Evolutionary conservation across 2,797 vertebrate genomes (phyloP).

Genomic region (Dendrocincla fuliginosa): DNA sequence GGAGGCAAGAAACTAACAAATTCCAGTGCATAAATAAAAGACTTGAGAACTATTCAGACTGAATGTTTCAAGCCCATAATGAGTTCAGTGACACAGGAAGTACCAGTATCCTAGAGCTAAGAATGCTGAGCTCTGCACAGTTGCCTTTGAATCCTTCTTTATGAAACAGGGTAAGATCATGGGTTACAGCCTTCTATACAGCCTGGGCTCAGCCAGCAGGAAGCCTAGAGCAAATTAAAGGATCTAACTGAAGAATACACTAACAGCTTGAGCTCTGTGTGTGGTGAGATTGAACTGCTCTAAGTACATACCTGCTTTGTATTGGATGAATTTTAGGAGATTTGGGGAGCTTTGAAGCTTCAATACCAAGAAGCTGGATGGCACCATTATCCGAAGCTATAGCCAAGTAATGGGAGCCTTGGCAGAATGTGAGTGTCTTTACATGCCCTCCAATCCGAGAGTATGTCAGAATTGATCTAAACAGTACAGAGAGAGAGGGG

Average conservation of each 20-base stretch:
- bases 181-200: not conserved
- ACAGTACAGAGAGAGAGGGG: not conserved
- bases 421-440: slow-evolving; percentile 94
- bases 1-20: not conserved
- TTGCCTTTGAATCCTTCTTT: not conserved
- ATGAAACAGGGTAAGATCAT: not conserved
- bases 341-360: slow-evolving; percentile 93
- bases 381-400: slow-evolving; percentile 92
- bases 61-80: not conserved
- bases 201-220: not conserved
- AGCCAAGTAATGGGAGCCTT: slow-evolving; percentile 94
- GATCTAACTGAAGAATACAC: not conserved
- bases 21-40: not conserved
- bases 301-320: slow-evolving; percentile 86
- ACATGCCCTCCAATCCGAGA: slow-evolving; percentile 91
- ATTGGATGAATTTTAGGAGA: slow-evolving; percentile 95
- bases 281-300: not conserved
- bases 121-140: not conserved
- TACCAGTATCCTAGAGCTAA: not conserved
- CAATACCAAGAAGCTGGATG: slow-evolving; percentile 92
- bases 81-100: not conserved
- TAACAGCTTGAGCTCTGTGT: not conserved
- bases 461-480: slow-evolving; percentile 93
- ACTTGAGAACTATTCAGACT: not conserved
- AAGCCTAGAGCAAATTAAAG: not conserved